phyloP scores from a whole-genome alignment of 2,113 vertebrate genomes.

The Coptodon rendalli region DNA sequence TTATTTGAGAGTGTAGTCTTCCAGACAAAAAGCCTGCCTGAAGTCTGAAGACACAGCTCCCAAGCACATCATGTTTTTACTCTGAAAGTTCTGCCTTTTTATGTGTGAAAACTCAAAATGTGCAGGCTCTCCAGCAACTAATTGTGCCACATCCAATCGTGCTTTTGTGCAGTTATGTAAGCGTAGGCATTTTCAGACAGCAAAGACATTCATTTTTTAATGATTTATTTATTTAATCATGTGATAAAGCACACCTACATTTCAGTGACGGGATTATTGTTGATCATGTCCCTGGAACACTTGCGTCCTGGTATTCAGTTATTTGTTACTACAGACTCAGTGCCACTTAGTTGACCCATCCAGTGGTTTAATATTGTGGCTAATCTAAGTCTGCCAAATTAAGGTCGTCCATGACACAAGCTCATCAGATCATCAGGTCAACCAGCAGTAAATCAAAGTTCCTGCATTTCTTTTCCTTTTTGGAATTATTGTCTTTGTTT shows the following conservation, averaged over 20 bases:
- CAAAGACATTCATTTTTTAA: not conserved
- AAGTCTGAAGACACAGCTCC: fast-evolving
- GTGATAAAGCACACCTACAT: not conserved
- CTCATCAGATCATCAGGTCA: fast-evolving
- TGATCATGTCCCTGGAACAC: not conserved
- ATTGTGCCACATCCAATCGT: not conserved
- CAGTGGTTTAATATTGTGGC: not conserved
- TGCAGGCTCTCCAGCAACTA: not conserved
- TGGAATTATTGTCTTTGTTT: not conserved
- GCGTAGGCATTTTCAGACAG: not conserved
- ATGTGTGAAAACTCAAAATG: fast-evolving
- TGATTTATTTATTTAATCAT: not conserved
- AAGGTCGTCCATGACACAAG: not conserved
- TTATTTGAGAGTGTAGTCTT: not conserved
- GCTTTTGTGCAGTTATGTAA: not conserved
- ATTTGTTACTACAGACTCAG: not conserved
- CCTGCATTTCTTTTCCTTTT: not conserved
- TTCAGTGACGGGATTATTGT: not conserved
- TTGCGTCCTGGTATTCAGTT: fast-evolving
- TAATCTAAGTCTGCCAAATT: fast-evolving
- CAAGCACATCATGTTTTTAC: not conserved
- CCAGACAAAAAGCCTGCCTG: not conserved
- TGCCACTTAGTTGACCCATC: not conserved
- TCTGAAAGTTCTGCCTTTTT: not conserved
- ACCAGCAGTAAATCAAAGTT: not conserved